These are phyloP conservation scores for Tychaedon coryphoeus DNA, from an alignment of 2,113 vertebrate genomes.

Conservation along the genomic window DNA sequence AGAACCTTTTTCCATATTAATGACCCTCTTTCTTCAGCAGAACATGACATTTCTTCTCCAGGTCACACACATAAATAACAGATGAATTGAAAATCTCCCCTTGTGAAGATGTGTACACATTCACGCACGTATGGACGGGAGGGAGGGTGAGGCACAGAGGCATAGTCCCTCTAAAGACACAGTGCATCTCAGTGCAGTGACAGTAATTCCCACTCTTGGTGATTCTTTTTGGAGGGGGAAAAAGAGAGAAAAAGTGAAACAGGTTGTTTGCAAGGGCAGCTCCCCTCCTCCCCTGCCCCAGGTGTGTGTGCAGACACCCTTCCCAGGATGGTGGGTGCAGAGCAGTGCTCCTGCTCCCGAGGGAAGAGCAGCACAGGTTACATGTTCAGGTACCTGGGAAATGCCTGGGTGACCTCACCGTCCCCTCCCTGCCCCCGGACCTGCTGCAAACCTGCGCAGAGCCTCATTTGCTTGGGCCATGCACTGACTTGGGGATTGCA, in stretches of 20 bases:
- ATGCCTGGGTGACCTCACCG: fast-evolving
- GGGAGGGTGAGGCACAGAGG: background rate
- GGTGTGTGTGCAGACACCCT: background rate
- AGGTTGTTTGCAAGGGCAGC: background rate
- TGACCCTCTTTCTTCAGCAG: background rate
- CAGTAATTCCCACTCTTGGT: background rate
- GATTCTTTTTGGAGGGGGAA: background rate
- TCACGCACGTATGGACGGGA: fast-evolving
- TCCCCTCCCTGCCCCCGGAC: background rate
- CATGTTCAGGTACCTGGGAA: background rate
- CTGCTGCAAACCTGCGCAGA: background rate
- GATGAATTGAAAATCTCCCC: background rate
- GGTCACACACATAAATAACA: background rate
- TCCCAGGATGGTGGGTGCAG: background rate
- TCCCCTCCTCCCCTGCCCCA: background rate
- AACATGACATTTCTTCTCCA: background rate
- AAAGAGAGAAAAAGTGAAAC: background rate
- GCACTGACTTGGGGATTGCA: background rate
- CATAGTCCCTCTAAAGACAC: background rate
- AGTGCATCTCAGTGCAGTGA: background rate
- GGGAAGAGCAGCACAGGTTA: background rate
- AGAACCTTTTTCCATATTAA: background rate
- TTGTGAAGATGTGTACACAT: background rate
- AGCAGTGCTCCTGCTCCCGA: background rate
- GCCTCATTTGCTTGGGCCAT: background rate